These are phyloP conservation scores for Bicyclus anynana DNA, from an alignment of 1,140 invertebrate species.

Conservation along the genomic window DNA sequence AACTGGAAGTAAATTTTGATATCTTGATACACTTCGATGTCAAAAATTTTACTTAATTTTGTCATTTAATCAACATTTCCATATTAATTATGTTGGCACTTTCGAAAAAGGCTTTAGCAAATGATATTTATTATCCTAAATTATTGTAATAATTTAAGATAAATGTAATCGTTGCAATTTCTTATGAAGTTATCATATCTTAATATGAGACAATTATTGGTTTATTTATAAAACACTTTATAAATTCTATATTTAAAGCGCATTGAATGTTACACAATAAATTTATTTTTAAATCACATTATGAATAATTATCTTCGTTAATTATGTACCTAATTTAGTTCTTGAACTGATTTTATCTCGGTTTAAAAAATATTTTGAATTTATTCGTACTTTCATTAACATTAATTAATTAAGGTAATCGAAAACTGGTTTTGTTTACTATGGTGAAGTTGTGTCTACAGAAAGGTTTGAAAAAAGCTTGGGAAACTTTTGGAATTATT, in stretches of 20 bases:
- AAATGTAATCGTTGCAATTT: background rate
- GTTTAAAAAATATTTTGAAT: constrained; percentile 19
- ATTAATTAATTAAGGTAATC: constrained; percentile 26
- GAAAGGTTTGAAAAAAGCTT: no score
- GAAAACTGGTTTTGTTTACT: constrained; percentile 18
- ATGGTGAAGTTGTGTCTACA: no score
- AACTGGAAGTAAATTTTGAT: no score
- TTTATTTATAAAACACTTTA: constrained; percentile 8
- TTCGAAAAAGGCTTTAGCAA: background rate
- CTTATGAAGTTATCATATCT: background rate
- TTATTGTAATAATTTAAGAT: background rate
- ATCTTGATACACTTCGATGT: no score
- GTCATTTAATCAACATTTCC: no score
- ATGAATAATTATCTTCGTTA: background rate
- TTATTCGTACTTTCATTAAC: constrained; percentile 10
- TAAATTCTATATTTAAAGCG: background rate
- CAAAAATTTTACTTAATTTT: no score
- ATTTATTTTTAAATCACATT: constrained; percentile 5
- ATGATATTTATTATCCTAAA: no score
- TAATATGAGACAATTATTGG: constrained; percentile 9
- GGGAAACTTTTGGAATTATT: no score
- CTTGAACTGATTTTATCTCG: constrained; percentile 15
- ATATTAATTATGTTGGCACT: no score
- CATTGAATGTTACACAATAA: background rate
- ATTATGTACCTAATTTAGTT: constrained; percentile 10